phyloP scores from a whole-genome alignment of 2,113 vertebrate genomes.

The Actenoides hombroni region DNA sequence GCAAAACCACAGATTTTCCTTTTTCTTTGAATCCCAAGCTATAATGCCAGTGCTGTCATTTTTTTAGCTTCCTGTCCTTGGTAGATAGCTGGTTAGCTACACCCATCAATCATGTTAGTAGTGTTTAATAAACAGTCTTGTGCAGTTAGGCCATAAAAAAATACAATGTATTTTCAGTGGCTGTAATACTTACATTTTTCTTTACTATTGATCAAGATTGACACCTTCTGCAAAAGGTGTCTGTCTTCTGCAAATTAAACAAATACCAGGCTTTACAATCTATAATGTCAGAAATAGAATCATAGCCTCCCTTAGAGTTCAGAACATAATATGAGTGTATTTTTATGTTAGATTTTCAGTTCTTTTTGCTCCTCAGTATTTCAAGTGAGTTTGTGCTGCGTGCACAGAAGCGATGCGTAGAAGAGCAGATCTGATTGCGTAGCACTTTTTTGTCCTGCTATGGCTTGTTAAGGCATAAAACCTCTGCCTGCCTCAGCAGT shows the following conservation, averaged over 20 bases:
- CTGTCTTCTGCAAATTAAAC: background rate
- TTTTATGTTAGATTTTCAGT: background rate
- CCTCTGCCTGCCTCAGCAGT: background rate
- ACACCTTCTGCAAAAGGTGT: background rate
- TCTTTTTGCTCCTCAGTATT: background rate
- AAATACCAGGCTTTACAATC: background rate
- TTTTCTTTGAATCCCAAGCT: background rate
- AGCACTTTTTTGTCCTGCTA: background rate
- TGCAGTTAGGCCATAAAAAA: background rate
- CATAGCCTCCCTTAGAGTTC: background rate
- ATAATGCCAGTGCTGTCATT: background rate
- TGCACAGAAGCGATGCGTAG: background rate
- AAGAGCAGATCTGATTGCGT: background rate
- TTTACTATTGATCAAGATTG: background rate
- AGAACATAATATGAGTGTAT: background rate
- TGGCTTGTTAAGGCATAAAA: background rate
- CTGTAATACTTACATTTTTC: background rate
- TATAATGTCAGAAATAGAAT: background rate
- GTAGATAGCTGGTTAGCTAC: background rate
- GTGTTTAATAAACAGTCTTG: background rate
- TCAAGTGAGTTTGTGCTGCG: constrained; percentile 2
- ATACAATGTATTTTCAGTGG: background rate
- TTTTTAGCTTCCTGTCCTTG: background rate
- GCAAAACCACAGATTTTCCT: background rate
- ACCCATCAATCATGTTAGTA: background rate